These are phyloP conservation scores for Trisateles emortualis DNA, from an alignment of 2,888 invertebrate species.

Conservation along the genomic window DNA sequence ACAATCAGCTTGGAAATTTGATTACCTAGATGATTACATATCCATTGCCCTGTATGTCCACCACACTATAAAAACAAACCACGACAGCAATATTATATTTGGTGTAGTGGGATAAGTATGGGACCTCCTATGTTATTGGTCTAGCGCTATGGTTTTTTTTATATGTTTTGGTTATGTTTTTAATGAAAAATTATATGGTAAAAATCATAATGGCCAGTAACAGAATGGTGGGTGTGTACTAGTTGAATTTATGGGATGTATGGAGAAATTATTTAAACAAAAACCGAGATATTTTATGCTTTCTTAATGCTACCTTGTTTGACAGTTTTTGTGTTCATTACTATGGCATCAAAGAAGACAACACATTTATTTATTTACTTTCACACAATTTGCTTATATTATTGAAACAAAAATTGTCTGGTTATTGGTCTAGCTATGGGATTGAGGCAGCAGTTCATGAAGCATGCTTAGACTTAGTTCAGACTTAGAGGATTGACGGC, in stretches of 20 bases:
- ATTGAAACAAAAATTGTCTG: conserved; percentile 29
- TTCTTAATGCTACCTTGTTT: conserved; percentile 47
- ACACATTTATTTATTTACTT: background rate
- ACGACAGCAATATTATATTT: conserved; percentile 57
- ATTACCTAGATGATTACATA: too few species aligned
- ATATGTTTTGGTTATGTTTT: conserved; percentile 25
- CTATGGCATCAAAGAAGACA: background rate
- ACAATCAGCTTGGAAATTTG: too few species aligned
- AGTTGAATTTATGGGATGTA: conserved; percentile 49
- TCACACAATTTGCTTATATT: conserved; percentile 6
- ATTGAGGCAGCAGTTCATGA: background rate
- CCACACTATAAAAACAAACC: conserved; percentile 40
- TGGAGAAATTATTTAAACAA: conserved; percentile 32
- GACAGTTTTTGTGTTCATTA: conserved; percentile 32
- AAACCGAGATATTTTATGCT: conserved; percentile 38
- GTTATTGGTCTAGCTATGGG: conserved; percentile 1
- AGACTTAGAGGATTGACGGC: too few species aligned
- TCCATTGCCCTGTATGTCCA: conserved; percentile 31
- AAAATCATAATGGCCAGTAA: conserved; percentile 55
- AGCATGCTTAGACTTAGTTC: background rate
- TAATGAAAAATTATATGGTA: conserved; percentile 27
- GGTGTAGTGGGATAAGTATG: conserved; percentile 80
- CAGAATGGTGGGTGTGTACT: conserved; percentile 51
- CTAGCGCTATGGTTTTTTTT: conserved; percentile 62
- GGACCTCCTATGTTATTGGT: conserved; percentile 66